phyloP scores from a whole-genome alignment of 2,113 vertebrate genomes.

The Canis aureus region DNA sequence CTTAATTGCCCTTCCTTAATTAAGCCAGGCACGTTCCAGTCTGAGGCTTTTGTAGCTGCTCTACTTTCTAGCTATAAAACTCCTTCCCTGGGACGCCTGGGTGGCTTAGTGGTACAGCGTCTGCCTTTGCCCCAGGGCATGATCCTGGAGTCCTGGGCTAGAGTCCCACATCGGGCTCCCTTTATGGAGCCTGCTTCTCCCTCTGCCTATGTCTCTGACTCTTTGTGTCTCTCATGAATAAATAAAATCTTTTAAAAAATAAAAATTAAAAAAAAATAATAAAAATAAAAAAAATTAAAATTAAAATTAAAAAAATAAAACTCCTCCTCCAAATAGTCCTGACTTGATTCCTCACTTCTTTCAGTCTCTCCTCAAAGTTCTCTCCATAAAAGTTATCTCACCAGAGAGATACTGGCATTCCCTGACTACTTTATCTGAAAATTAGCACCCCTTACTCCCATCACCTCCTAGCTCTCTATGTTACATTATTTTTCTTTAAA shows the following conservation, averaged over 20 bases:
- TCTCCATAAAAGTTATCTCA: conserved; percentile 25
- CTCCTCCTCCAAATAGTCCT: background rate
- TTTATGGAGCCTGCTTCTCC: too few relatives aligned
- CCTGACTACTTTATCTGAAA: conserved; percentile 34
- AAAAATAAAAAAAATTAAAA: too few relatives aligned
- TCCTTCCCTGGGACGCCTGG: too few relatives aligned
- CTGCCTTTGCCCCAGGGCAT: too few relatives aligned
- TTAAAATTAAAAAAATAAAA: background rate
- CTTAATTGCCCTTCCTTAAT: conserved; percentile 6
- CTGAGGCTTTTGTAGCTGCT: background rate
- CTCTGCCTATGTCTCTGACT: too few relatives aligned
- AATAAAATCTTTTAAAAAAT: too few relatives aligned
- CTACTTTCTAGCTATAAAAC: background rate
- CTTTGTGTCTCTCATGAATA: too few relatives aligned
- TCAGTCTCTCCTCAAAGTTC: background rate
- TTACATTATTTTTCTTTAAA: conserved; percentile 39
- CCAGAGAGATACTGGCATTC: background rate
- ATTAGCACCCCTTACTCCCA: background rate
- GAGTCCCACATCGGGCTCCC: too few relatives aligned
- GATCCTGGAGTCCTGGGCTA: too few relatives aligned
- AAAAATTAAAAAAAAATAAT: too few relatives aligned
- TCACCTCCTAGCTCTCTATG: background rate
- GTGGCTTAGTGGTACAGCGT: too few relatives aligned
- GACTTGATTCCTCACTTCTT: conserved; percentile 1
- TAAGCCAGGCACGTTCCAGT: background rate